Evolutionary conservation across 2,888 invertebrate species (phyloP), one percentile per base, ranked within the genome.

Genomic region (Omphaloscelis lunosa): DNA sequence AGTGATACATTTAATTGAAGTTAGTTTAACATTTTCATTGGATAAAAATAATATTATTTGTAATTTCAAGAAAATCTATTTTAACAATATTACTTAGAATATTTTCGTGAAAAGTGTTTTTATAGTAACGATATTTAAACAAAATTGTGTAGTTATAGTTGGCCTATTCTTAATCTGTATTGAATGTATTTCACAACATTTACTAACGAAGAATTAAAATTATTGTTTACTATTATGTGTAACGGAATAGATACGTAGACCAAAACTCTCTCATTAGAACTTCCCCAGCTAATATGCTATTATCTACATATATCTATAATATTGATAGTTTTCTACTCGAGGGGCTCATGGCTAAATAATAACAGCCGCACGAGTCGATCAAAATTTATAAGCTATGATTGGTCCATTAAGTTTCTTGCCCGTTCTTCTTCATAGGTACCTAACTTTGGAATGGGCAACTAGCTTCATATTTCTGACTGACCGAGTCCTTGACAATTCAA

Each of bases 21-120:
- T 48, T 48, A 75, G 61, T 27, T 2, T n/a, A 62, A 41, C 8
- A 41, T n/a, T 41, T 61, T 2, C 8, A 58, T 7, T 27, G 9
- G 27, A 20, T 27, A 45, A 27, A 5, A 1, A 7, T 0, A 11
- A 45, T 45, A 45, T 12, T 27, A 4, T 27, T 20, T 20, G 27
- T 12, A 29, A 7, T 45, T 45, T 45, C 4, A 11, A 20, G 65
- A 65, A 65, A 41, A 11, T 27, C 11, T 12, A 3, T 41, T 65
- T 53, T 72, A 41, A 56, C 7, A 17, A 2, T 29, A 11, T 41
- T 72, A 17, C 34, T 63, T 34, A 17, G 27, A 23, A 34, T 20
- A 70, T 70, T 45, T n/a, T 70, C n/a, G 8, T 58, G 0, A n/a
- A 70, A 41, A 23, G 9, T 12, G 17, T 29, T 72, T 73, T n/a